Evolutionary conservation across 2,888 invertebrate species (phyloP), one percentile per base, ranked within the genome.

Genomic region (Chydorus sphaericus): DNA sequence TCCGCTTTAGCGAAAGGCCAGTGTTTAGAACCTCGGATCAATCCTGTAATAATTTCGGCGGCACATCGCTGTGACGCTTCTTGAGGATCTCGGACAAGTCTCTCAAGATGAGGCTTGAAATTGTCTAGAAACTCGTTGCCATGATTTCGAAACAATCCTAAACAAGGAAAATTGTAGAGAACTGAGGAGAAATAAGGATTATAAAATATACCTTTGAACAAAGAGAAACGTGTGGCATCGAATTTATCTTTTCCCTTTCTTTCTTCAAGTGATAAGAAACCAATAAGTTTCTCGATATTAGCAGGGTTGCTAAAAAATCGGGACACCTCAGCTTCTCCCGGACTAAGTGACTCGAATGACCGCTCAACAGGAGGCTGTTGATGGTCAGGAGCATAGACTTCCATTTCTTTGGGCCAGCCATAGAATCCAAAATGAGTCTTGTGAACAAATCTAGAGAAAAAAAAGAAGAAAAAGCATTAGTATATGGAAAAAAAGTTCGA

Each of bases 201-300:
- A n/a, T n/a, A n/a, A n/a, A 18, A 26, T 36, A 50, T 44, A 44
- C 44, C 44, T 75, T 85, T 84, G 66, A 88, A 87, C 57, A 90
- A 69, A 11, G 76, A 71, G 68, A 80, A 83, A 52, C 81, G 73
- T 49, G 76, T 74, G 1, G 76, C 74, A 63, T 78, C 82, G 66
- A 90, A 90, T 66, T 82, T 82, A 66, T 90, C 89, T 59, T 79
- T 80, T 26, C 85, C 87, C 65, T 90, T 90, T 67, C 85, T 85
- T 65, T 89, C 90, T 66, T 92, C 92, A 50, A 89, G 72, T 0
- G 86, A 81, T 59, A 85, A 75, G 69, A 80, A 86, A 11, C 75
- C 72, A 2, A 90, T 74, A 11, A 92, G 72, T 60, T 79, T 79
- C 23, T 80, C 77, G 0, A 92, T 72, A 66, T 82, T 84, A 0